These are phyloP conservation scores for Myocastor coypus DNA, from an alignment of 2,113 vertebrate genomes.

Conservation along the genomic window DNA sequence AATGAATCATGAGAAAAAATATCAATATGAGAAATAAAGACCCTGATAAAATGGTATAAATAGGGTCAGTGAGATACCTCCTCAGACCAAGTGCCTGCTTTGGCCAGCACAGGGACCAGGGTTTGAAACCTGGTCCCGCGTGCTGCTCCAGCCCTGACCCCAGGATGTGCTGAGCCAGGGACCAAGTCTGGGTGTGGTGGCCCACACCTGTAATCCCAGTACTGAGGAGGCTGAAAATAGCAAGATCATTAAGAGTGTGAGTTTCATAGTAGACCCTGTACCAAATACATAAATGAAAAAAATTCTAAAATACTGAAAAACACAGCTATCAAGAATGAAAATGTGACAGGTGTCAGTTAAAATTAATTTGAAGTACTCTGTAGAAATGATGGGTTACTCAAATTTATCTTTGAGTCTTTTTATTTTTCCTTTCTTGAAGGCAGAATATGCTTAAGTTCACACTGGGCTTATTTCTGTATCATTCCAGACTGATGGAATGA, in stretches of 20 bases:
- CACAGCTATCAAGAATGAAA: not conserved
- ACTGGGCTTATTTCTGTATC: slow-evolving; percentile 48
- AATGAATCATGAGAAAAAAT: slow-evolving; percentile 48
- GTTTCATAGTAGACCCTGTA: no score
- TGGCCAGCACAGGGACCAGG: no score
- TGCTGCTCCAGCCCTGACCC: no score
- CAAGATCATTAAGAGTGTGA: no score
- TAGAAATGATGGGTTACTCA: slow-evolving; percentile 37
- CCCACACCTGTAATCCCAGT: no score
- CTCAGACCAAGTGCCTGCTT: no score
- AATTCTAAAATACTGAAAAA: slow-evolving; percentile 42
- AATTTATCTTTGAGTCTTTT: slow-evolving; percentile 61
- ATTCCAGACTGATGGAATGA: slow-evolving; percentile 59
- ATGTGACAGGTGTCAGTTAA: slow-evolving; percentile 52
- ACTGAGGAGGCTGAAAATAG: no score
- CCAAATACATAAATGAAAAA: not conserved
- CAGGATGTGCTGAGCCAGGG: no score
- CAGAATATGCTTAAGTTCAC: slow-evolving; percentile 68
- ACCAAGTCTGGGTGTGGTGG: no score
- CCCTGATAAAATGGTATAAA: slow-evolving; percentile 18
- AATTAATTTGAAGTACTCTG: slow-evolving; percentile 57
- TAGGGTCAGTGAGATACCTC: no score
- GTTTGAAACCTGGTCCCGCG: no score
- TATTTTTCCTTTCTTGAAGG: slow-evolving; percentile 59
- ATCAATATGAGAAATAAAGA: not conserved